These are phyloP conservation scores for Lophotriccus pileatus DNA, from an alignment of 2,797 vertebrate genomes.

Conservation along the genomic window DNA sequence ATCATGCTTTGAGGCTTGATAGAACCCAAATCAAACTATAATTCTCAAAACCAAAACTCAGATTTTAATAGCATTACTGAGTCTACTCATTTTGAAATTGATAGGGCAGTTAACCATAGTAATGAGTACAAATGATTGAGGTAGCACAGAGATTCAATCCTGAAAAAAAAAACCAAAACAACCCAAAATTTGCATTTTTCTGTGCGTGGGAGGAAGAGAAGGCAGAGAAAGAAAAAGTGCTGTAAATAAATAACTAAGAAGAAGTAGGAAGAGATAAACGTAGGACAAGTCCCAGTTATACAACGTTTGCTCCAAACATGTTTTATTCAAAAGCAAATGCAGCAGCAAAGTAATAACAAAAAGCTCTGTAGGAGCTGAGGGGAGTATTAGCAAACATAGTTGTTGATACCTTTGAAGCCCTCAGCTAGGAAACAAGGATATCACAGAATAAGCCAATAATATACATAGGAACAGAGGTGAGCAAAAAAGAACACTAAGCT, in stretches of 20 bases:
- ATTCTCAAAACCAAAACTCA: not conserved
- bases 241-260: not conserved
- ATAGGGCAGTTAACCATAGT: not conserved
- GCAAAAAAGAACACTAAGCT: not conserved
- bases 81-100: not conserved
- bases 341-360: not conserved
- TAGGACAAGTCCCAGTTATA: not conserved
- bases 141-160: not conserved
- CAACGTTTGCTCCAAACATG: not conserved
- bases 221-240: not conserved
- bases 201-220: not conserved
- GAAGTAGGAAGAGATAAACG: not conserved
- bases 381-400: not conserved
- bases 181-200: not conserved
- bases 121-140: not conserved
- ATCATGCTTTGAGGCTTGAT: not conserved
- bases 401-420: not conserved
- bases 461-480: not conserved
- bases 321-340: not conserved
- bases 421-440: not conserved
- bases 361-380: not conserved
- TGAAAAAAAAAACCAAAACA: not conserved
- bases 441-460: not conserved
- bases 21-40: fast-evolving
- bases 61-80: not conserved